These are phyloP conservation scores for Oreochromis tanganicae DNA, from an alignment of 2,113 vertebrate species.

Conservation along the genomic window DNA sequence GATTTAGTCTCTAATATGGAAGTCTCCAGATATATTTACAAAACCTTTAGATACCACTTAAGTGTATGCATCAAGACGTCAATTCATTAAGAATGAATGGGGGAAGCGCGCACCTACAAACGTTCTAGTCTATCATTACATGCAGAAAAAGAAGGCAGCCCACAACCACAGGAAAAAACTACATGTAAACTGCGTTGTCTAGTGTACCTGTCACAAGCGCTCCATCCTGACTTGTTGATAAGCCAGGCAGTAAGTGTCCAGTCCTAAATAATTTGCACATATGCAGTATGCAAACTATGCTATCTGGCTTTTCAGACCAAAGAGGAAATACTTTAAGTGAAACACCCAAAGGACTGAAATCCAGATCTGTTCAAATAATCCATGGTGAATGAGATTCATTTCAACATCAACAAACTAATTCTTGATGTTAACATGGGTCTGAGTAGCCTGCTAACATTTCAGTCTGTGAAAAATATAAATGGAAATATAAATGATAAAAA, in stretches of 20 bases:
- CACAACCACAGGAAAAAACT: background rate
- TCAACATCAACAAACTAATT: background rate
- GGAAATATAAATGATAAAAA: background rate
- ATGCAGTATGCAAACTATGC: background rate
- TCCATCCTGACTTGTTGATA: background rate
- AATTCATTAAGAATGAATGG: background rate
- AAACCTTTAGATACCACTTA: background rate
- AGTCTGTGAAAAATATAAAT: background rate
- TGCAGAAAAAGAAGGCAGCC: background rate
- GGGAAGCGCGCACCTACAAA: background rate
- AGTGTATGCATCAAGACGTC: background rate
- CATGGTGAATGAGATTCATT: background rate
- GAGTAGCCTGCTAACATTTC: background rate
- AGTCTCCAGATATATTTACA: background rate
- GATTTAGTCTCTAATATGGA: background rate
- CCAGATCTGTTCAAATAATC: background rate
- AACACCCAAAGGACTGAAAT: background rate
- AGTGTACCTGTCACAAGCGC: background rate
- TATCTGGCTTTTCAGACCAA: background rate
- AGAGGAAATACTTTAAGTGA: background rate
- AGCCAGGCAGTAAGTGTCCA: background rate
- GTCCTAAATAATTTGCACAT: background rate
- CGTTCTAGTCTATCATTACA: background rate
- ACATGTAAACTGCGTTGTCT: background rate
- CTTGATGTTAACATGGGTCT: background rate